These are phyloP conservation scores for Zaprionus ghesquierei DNA, from an alignment of 1,140 invertebrate genomes.

Conservation along the genomic window DNA sequence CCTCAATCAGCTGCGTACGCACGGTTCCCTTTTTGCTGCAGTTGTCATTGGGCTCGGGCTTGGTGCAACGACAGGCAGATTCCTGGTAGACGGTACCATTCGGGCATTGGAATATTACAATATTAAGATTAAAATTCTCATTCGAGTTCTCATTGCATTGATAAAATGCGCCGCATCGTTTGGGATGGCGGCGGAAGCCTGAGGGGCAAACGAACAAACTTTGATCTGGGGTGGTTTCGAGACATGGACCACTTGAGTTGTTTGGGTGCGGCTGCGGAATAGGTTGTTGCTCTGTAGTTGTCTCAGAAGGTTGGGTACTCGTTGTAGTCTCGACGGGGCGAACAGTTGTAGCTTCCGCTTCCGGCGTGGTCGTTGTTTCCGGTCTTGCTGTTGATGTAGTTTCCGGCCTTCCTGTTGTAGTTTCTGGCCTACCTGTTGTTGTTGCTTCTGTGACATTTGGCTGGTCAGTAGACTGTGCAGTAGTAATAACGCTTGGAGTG, in stretches of 20 bases:
- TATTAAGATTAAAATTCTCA: conserved; percentile 87
- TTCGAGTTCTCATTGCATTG: conserved; percentile 87
- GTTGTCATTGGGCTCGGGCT: conserved; percentile 49
- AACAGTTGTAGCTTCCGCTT: conserved; percentile 37
- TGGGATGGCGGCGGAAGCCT: conserved; percentile 91
- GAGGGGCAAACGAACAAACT: conserved; percentile 89
- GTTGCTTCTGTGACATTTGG: conserved; percentile 47
- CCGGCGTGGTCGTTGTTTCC: conserved; percentile 3
- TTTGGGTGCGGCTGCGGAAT: conserved; percentile 37
- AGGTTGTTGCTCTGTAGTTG: conserved; percentile 62
- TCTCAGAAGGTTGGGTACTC: conserved; percentile 7
- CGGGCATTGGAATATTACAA: conserved; percentile 89
- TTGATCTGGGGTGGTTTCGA: conserved; percentile 86
- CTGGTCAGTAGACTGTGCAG: conserved; percentile 12
- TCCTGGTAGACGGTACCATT: conserved; percentile 90
- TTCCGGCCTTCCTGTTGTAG: conserved; percentile 17
- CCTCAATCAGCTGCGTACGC: conserved; percentile 77
- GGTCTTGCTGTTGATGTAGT: conserved; percentile 70
- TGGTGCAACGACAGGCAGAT: conserved; percentile 87
- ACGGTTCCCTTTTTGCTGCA: conserved; percentile 41
- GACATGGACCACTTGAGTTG: conserved; percentile 82
- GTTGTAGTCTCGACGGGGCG: conserved; percentile 33
- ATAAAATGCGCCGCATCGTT: conserved; percentile 92
- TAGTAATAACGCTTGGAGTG: conserved; percentile 16
- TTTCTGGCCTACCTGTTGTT: conserved; percentile 53